phyloP scores from a whole-genome alignment of 2,113 vertebrate genomes.

The Symphodus melops region DNA sequence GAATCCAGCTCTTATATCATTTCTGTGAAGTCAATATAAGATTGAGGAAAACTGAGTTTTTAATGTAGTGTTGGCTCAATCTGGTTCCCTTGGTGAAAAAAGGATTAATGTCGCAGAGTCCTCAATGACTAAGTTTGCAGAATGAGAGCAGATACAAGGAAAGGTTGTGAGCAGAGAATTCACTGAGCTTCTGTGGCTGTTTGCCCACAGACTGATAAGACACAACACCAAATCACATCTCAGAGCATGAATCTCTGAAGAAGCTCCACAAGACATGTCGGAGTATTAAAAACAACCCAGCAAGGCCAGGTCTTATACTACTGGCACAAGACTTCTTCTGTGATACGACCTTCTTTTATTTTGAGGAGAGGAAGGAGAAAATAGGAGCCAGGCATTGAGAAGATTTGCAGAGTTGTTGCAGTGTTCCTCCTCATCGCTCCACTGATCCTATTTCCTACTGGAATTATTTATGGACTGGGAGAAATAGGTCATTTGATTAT shows the following conservation, averaged over 20 bases:
- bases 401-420: slow-evolving; percentile 44
- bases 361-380: slow-evolving; percentile 4
- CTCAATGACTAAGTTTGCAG: slow-evolving; percentile 2
- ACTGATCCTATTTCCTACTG: slow-evolving; percentile 45
- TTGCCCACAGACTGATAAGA: slow-evolving; percentile 9
- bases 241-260: slow-evolving; percentile 36
- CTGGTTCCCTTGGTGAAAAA: not conserved
- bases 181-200: slow-evolving; percentile 12
- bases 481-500: slow-evolving; percentile 68
- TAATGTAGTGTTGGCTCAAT: not conserved
- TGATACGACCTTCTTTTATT: slow-evolving; percentile 20
- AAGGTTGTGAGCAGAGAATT: slow-evolving; percentile 43
- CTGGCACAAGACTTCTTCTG: slow-evolving; percentile 11
- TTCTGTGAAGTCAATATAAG: no score
- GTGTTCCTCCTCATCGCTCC: slow-evolving; percentile 40
- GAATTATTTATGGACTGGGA: slow-evolving; percentile 67
- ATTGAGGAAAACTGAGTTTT: not conserved
- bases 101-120: slow-evolving; percentile 1
- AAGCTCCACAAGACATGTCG: slow-evolving; percentile 3
- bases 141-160: slow-evolving; percentile 2
- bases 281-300: slow-evolving; percentile 6
- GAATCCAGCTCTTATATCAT: not conserved
- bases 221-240: slow-evolving; percentile 38
- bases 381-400: slow-evolving; percentile 15
- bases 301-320: not conserved